Conservation (phyloP, 2,888 invertebrate species). For the Trachelus tabidus region DNA sequence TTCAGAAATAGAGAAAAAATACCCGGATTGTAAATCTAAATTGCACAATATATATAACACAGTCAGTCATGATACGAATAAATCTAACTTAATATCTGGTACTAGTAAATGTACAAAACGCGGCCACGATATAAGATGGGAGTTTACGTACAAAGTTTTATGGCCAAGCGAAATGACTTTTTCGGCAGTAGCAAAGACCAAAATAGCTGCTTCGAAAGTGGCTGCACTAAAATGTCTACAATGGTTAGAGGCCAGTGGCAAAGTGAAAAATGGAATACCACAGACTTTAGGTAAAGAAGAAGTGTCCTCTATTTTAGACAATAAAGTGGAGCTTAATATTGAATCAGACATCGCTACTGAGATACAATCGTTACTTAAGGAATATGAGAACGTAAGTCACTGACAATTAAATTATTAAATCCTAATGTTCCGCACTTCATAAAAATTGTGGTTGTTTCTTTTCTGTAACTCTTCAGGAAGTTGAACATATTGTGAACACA, state of each 20-base stretch:
- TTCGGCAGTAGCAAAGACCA: constrained; percentile 68
- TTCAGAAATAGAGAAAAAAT: too few relatives aligned
- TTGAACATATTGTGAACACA: not conserved
- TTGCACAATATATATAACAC: constrained; percentile 65
- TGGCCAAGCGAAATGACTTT: constrained; percentile 73
- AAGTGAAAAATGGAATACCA: constrained; percentile 68
- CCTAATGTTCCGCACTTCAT: not conserved
- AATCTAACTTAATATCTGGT: constrained; percentile 47
- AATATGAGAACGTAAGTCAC: constrained; percentile 66
- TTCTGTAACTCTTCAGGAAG: not conserved
- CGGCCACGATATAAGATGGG: constrained; percentile 42
- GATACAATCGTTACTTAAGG: constrained; percentile 65
- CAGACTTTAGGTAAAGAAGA: constrained; percentile 66
- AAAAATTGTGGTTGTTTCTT: not conserved
- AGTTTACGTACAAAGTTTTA: constrained; percentile 70
- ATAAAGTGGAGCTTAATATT: constrained; percentile 58
- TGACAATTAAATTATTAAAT: constrained; percentile 31
- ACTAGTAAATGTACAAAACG: constrained; percentile 38
- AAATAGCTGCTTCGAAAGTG: constrained; percentile 69
- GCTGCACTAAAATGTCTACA: constrained; percentile 70
- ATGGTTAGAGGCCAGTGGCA: constrained; percentile 68
- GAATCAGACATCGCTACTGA: constrained; percentile 60
- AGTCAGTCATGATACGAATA: constrained; percentile 66
- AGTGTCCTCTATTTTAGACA: constrained; percentile 58
- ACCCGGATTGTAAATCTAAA: too few relatives aligned